Evolutionary conservation across 2,888 invertebrate species (phyloP).

Genomic region (Clistopyga incitator): DNA sequence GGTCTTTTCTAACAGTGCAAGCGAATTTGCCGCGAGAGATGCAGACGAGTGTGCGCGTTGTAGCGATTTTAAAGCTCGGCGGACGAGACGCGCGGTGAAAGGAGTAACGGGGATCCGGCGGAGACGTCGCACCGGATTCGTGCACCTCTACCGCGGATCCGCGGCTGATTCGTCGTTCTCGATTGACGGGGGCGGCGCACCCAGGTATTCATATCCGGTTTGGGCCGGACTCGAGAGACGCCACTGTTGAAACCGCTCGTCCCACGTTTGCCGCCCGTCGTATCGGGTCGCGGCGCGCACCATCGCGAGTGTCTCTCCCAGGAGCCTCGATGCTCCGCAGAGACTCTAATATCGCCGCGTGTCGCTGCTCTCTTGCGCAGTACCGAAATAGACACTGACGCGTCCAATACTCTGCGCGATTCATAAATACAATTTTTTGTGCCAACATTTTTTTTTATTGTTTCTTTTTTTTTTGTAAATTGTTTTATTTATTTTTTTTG

Average conservation of each 20-base stretch:
- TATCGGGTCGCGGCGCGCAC: conserved; percentile 31
- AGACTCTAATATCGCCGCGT: neutral
- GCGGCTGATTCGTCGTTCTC: conserved; percentile 81
- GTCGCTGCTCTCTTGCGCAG: neutral
- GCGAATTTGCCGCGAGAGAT: too few species aligned
- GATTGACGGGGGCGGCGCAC: conserved; percentile 83
- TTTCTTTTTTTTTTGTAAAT: too few species aligned
- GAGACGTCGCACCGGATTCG: conserved; percentile 79
- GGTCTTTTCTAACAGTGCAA: too few species aligned
- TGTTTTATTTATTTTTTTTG: too few species aligned
- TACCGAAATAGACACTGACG: neutral
- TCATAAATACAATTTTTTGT: neutral
- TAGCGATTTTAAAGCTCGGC: conserved; percentile 2
- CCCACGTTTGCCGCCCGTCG: conserved; percentile 46
- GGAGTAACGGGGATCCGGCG: conserved; percentile 61
- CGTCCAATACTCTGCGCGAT: neutral
- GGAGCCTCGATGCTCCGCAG: neutral
- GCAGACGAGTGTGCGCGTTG: conserved; percentile 12
- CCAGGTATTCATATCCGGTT: conserved; percentile 82
- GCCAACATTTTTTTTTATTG: too few species aligned
- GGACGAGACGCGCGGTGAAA: conserved; percentile 30
- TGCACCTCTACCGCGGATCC: conserved; percentile 79
- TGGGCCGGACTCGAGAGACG: conserved; percentile 76
- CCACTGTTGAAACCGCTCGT: conserved; percentile 18
- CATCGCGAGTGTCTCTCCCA: conserved; percentile 12